Base-by-base conservation (phyloP, 1,140 invertebrate species). In the Scylla paramamosain region DNA sequence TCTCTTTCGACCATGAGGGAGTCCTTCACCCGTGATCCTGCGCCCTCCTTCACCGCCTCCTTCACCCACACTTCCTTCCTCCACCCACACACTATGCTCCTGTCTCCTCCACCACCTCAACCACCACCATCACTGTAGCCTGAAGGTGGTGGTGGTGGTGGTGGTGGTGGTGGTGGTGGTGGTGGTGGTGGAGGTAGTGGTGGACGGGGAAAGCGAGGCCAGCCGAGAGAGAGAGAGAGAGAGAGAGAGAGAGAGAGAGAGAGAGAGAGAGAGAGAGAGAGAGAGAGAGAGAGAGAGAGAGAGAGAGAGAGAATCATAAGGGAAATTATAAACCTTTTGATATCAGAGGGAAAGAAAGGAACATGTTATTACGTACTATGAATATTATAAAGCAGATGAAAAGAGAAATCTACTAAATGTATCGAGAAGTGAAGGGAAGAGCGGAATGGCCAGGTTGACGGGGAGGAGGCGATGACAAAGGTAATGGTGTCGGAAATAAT, bases 1-100 rank as follows among this genome's bases (percentile, higher is more conserved):
- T 77, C 67, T 77, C n/a, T 77, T 20, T n/a, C 67, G 67, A 77
- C 67, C 67, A 77, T 77, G 67, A 77, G 67, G n/a, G 67, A 77
- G 67, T 25, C 67, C 67, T 77, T 77, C 67, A 77, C 67, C 67
- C 67, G 67, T 77, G 67, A 77, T 77, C 67, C 67, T 25, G 6
- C 20, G 67, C 20, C 67, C 67, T 20, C 6, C 67, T 20, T 77
- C 25, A 12, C 4, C 67, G 6, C 6, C 67, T 20, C n/a, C 67
- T 20, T 77, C 67, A 12, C 6, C 67, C 67, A n/a, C 67, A 12
- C 20, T 20, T n/a, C 6, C 67, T n/a, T 77, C 67, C 67, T n/a
- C 67, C 67, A 20, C 67, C 67, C 39, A 39, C 39, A 6, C 39
- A 2, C 39, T 39, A 39, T 39, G 39, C 25, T n/a, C 67, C 67